phyloP scores from a whole-genome alignment of 2,113 vertebrate species.

The Petroica traversi region DNA sequence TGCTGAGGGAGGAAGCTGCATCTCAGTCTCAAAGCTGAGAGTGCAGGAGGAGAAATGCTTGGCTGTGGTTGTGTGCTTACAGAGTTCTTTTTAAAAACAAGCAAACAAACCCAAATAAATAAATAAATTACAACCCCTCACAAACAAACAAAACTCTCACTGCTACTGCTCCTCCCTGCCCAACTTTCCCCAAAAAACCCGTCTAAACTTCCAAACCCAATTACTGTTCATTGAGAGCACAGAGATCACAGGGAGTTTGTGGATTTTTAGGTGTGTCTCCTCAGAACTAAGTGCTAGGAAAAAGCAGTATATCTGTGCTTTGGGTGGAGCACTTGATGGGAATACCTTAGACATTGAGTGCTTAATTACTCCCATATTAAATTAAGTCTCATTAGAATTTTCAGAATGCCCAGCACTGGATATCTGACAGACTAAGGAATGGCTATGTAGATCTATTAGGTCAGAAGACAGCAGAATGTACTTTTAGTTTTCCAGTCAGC shows the following conservation, averaged over 20 bases:
- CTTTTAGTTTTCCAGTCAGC: background rate
- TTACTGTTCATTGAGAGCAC: background rate
- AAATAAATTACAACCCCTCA: background rate
- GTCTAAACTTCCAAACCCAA: background rate
- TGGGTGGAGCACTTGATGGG: background rate
- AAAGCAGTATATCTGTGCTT: background rate
- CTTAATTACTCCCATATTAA: background rate
- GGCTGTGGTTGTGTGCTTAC: background rate
- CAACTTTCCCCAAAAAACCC: fast-evolving
- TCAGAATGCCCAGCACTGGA: background rate
- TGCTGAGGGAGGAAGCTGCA: background rate
- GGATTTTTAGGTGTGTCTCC: background rate
- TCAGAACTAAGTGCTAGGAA: background rate
- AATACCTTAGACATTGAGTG: fast-evolving
- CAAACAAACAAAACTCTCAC: background rate
- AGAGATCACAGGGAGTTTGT: background rate
- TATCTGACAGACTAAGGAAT: background rate
- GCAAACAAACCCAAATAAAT: background rate
- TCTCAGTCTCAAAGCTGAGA: background rate
- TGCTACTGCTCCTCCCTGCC: background rate
- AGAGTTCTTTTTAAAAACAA: background rate
- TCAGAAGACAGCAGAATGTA: background rate
- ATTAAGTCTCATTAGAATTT: background rate
- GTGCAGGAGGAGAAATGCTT: background rate
- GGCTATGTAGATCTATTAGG: background rate